Evolutionary conservation across 2,113 vertebrate genomes (phyloP).

Genomic region (Genyomyrus donnyi): DNA sequence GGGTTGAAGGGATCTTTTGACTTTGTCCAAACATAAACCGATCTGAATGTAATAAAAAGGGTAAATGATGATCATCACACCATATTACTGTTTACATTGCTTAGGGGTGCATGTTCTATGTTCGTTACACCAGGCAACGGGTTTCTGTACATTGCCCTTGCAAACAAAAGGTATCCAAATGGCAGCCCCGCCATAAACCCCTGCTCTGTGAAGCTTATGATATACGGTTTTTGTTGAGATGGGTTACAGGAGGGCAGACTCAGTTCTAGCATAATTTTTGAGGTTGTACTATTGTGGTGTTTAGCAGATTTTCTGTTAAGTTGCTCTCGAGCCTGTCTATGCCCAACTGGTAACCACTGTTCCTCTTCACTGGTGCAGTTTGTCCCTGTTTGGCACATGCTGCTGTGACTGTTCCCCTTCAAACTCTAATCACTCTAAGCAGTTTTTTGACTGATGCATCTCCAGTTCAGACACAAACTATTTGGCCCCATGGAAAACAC

Average conservation of each 20-base stretch:
- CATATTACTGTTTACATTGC: background rate
- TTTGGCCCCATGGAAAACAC: background rate
- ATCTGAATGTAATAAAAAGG: background rate
- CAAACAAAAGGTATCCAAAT: background rate
- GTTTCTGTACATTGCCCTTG: background rate
- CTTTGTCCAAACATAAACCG: background rate
- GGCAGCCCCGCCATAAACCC: background rate
- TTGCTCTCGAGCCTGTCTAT: background rate
- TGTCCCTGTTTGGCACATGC: background rate
- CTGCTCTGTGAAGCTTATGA: background rate
- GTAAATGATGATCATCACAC: background rate
- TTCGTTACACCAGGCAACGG: background rate
- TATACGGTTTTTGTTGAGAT: background rate
- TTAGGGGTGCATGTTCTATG: background rate
- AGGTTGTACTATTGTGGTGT: background rate
- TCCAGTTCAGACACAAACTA: background rate
- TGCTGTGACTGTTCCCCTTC: background rate
- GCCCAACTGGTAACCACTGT: background rate
- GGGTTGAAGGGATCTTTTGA: background rate
- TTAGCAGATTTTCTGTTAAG: background rate
- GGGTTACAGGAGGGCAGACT: background rate
- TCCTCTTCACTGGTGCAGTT: background rate
- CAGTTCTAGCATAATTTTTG: background rate
- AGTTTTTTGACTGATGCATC: background rate
- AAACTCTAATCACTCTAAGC: background rate